These are phyloP conservation scores for Gnathonemus echidnorhynchus DNA, from an alignment of 2,113 vertebrate species.

Conservation along the genomic window DNA sequence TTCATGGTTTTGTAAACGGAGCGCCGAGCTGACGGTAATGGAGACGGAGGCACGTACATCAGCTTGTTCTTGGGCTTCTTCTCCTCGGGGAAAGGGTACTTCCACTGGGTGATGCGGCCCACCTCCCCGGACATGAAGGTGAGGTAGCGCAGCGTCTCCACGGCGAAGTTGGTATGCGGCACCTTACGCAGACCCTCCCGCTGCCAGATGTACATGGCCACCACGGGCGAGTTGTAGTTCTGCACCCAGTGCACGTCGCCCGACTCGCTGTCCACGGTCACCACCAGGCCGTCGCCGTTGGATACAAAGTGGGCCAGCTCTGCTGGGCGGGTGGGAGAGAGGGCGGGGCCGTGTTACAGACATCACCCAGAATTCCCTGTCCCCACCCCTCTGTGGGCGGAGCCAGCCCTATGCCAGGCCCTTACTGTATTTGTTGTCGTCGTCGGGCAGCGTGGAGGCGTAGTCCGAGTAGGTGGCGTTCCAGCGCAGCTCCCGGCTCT, in stretches of 20 bases:
- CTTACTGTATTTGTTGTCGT: conserved; percentile 89
- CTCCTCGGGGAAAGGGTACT: conserved; percentile 92
- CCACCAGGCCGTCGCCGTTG: conserved; percentile 91
- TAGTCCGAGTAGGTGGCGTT: conserved; percentile 98
- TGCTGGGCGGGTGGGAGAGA: conserved; percentile 35
- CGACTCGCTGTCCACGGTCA: conserved; percentile 89
- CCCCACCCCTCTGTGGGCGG: neutral
- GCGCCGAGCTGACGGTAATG: neutral
- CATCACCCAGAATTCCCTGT: neutral
- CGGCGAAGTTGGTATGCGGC: conserved; percentile 82
- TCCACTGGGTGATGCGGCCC: conserved; percentile 96
- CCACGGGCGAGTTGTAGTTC: conserved; percentile 93
- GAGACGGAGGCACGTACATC: conserved; percentile 62
- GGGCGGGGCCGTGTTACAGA: neutral
- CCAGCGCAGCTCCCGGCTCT: conserved; percentile 90
- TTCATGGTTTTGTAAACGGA: no score
- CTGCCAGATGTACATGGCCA: conserved; percentile 96
- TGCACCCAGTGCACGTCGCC: conserved; percentile 92
- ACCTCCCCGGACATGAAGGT: conserved; percentile 96
- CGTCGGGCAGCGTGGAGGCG: conserved; percentile 82
- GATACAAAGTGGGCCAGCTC: conserved; percentile 97
- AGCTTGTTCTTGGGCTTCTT: conserved; percentile 89
- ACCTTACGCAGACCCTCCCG: conserved; percentile 84
- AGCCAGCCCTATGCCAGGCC: neutral
- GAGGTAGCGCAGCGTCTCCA: conserved; percentile 91